A percentile compares a stretch with the other conserved stretches of the same genome.
Conservation (phyloP, 1,140 invertebrate species). For the Hestina assimilis region DNA sequence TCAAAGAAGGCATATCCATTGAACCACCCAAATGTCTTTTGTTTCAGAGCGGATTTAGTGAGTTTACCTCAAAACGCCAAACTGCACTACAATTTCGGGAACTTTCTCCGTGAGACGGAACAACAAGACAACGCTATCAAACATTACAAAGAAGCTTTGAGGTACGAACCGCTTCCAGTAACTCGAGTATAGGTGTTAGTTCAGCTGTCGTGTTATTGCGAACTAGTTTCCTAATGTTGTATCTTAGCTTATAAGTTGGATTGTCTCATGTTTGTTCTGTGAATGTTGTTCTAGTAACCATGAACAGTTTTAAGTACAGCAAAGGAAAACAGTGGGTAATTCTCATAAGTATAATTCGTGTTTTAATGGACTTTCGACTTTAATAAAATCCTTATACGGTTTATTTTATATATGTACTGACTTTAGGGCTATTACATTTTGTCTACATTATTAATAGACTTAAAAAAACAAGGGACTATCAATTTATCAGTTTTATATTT, state of each 20-base stretch:
- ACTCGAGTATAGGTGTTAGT: slow-evolving; percentile 4
- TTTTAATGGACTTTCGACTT: too few species aligned
- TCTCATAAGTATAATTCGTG: too few species aligned
- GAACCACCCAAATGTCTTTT: slow-evolving; percentile 57
- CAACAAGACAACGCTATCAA: slow-evolving; percentile 84
- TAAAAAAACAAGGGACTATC: too few species aligned
- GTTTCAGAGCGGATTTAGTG: slow-evolving; percentile 87
- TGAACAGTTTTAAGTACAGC: too few species aligned
- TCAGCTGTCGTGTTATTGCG: slow-evolving; percentile 3
- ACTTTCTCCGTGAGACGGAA: slow-evolving; percentile 88
- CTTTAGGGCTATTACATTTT: too few species aligned
- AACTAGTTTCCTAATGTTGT: not conserved
- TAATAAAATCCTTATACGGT: too few species aligned
- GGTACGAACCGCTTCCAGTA: slow-evolving; percentile 76
- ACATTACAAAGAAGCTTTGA: slow-evolving; percentile 90
- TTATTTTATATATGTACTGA: too few species aligned
- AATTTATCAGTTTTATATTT: too few species aligned
- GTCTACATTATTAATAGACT: too few species aligned
- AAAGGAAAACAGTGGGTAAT: too few species aligned
- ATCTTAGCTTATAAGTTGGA: not conserved
- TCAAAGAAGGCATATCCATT: not conserved
- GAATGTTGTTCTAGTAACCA: not conserved
- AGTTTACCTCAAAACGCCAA: slow-evolving; percentile 93
- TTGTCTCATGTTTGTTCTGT: not conserved
- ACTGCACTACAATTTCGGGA: slow-evolving; percentile 95